Percentiles rank a stretch among this genome's conserved stretches.
These are phyloP conservation scores for Tipula helvola DNA, from an alignment of 2,888 invertebrate species.

Conservation along the genomic window DNA sequence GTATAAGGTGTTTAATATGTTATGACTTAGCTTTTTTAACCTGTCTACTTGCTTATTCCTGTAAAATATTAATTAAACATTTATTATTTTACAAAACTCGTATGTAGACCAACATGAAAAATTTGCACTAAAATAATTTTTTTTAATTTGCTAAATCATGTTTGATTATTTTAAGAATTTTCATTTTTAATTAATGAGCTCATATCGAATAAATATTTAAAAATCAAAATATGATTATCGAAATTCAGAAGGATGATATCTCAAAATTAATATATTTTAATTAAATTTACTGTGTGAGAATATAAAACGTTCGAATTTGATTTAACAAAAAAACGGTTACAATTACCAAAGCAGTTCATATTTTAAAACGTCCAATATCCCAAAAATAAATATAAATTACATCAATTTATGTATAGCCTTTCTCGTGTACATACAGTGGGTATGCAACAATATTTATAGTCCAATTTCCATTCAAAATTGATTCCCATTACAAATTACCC, in stretches of 20 bases:
- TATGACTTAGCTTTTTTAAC: neutral
- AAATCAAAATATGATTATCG: neutral
- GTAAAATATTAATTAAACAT: neutral
- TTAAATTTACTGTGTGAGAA: neutral
- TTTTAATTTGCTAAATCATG: neutral
- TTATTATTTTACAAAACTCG: neutral
- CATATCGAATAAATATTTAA: neutral
- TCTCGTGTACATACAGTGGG: neutral
- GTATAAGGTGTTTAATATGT: neutral
- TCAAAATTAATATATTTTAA: neutral
- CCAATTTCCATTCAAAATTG: neutral
- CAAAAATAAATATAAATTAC: neutral
- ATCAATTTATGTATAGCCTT: neutral
- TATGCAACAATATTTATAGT: neutral
- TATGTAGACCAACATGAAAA: neutral
- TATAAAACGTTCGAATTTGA: neutral
- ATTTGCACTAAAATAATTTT: neutral
- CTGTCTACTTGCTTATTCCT: neutral
- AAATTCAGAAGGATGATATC: neutral
- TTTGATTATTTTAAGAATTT: neutral
- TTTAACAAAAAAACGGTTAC: neutral
- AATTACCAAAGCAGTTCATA: neutral
- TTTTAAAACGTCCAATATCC: neutral
- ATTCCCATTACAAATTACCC: constrained; percentile 4
- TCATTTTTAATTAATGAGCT: neutral